Evolutionary conservation across 2,888 invertebrate species (phyloP).

Genomic region (Cylindroiulus punctatus): DNA sequence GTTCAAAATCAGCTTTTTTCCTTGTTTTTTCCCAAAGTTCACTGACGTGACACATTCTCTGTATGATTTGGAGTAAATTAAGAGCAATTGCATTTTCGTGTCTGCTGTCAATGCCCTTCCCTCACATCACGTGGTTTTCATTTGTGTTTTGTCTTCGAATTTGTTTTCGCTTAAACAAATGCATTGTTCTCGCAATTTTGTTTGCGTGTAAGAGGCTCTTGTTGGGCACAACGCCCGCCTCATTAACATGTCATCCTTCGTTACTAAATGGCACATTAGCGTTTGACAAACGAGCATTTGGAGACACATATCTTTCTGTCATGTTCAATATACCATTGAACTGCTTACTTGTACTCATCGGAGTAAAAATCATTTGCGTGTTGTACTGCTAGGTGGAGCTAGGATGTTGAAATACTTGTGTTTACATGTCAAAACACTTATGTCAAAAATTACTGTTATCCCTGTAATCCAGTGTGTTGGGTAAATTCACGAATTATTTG

Average conservation of each 20-base stretch:
- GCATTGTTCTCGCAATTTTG: neutral
- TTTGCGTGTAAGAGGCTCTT: neutral
- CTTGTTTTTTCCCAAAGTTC: neutral
- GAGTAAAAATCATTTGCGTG: no score
- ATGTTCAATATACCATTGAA: neutral
- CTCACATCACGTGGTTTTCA: neutral
- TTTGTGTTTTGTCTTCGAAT: neutral
- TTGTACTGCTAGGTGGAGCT: no score
- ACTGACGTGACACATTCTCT: neutral
- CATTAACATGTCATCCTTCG: conserved; percentile 28
- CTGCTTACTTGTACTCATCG: no score
- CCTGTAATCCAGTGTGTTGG: no score
- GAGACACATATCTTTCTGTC: neutral
- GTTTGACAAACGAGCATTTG: conserved; percentile 19
- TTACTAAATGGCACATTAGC: neutral
- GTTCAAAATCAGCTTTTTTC: no score
- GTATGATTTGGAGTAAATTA: neutral
- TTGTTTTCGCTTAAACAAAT: neutral
- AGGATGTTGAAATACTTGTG: no score
- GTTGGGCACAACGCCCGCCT: neutral
- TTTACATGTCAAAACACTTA: no score
- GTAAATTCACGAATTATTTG: no score
- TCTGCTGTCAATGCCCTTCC: neutral
- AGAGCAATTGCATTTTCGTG: neutral
- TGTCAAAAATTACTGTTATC: no score